Conservation (phyloP, 2,113 vertebrate genomes). For the Spermophilus dauricus region DNA sequence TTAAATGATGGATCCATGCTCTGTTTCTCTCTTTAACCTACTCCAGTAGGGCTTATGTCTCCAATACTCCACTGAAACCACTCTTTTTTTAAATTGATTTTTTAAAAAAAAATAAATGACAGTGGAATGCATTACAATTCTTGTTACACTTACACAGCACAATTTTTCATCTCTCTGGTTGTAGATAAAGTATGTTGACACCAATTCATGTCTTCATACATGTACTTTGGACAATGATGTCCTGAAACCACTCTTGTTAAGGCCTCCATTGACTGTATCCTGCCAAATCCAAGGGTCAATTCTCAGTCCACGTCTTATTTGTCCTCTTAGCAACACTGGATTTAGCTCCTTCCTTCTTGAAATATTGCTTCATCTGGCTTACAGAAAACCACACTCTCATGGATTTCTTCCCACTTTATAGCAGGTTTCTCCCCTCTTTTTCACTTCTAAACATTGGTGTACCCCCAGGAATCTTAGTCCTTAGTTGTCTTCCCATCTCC, state of each 20-base stretch:
- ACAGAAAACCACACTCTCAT: background rate
- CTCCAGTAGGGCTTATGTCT: background rate
- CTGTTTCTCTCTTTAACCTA: slow-evolving; percentile 11
- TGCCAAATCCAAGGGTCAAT: background rate
- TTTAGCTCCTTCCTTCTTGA: slow-evolving; percentile 19
- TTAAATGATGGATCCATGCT: background rate
- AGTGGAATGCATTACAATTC: too few relatives aligned
- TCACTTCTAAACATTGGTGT: background rate
- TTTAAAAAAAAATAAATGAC: too few relatives aligned
- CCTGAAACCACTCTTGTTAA: background rate
- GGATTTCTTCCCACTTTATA: background rate
- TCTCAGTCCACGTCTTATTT: background rate
- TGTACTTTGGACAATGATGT: too few relatives aligned
- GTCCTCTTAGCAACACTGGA: background rate
- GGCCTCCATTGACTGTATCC: background rate
- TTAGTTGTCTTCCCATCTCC: background rate
- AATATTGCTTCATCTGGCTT: slow-evolving; percentile 4
- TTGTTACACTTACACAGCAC: too few relatives aligned
- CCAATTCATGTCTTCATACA: too few relatives aligned
- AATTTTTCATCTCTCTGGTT: too few relatives aligned
- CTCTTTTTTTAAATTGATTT: too few relatives aligned
- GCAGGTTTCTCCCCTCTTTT: background rate
- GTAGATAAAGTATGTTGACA: too few relatives aligned
- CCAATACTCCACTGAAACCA: background rate
- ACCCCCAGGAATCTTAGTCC: background rate